Base-by-base conservation (phyloP, 2,797 vertebrate species). In the Ibycter americanus region DNA sequence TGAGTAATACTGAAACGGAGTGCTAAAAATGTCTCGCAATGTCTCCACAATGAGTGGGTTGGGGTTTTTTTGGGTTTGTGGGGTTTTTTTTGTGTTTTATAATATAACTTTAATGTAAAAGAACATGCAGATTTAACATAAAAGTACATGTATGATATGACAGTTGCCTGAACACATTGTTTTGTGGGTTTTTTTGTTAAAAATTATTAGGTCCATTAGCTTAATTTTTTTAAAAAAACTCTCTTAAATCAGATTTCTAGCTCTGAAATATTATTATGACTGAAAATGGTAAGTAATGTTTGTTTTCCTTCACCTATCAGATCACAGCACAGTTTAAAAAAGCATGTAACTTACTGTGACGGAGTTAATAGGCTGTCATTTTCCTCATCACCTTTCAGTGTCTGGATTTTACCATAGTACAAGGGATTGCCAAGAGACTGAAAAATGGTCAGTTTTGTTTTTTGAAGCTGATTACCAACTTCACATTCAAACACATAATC, bases 401-500 rank as follows among this genome's bases (percentile, higher is more conserved):
- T 99, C 97, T 99, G 99, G 97, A 99, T 99, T 98, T 99, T 99
- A 91, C 99, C 99, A 76, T 99, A 99, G 86, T 99, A 99, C 92
- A 99, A 98, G 4, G 99, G 99, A 97, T 99, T 99, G 51, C 99
- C 99, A 97, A 98, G 98, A 18, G 99, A 98, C 97, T 99, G 99
- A 97, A 99, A 99, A 97, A 99, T 99, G 44, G 99, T 99, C 94
- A 99, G 97, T 95, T 99, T 99, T 95, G 99, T 99, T 98, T 98
- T 99, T 94, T 99, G 99, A 97, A 99, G 98, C 89, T 99, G 99
- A 91, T 98, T 99, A 63, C 99, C 99, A 61, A 98, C 98, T 98
- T 99, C 99, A 98, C 99, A 99, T 98, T 99, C 99, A 98, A 99
- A 99, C 19, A 99, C 98, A 96, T 99, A 99, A 97, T 99, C 99